Base-by-base conservation (phyloP, 2,888 invertebrate species). In the Protula sp. region DNA sequence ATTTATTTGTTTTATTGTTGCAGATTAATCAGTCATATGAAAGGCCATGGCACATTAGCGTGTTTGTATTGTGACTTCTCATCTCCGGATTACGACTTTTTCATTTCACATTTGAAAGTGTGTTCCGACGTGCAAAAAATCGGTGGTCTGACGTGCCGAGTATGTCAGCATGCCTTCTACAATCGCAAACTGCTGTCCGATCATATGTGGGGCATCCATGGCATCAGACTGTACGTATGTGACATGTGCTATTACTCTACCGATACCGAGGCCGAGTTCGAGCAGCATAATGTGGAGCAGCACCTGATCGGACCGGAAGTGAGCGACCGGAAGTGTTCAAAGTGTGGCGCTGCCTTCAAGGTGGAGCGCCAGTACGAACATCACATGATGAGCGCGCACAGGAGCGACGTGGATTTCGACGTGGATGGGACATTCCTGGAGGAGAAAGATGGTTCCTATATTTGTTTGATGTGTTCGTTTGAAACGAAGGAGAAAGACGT, bases 31-130 rank as follows among this genome's bases (percentile, higher is more conserved):
- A 61, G 55, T 29, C 67, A 67, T 60, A 65, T 65, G 67, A 56
- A 58, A 24, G 61, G 55, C 9, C 67, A 67, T 47, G 63, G 61
- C n/a, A 60, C 63, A 50, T 55, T 67, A 29, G 61, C 56, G 55
- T 67, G 67, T 54, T 29, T 61, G 48, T 56, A 63, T 53, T 67
- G 67, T 30, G 58, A 63, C 9, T 67, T 60, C 51, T 58, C 58
- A 30, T 62, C 61, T 26, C 47, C 31, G 30, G 58, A 65, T 30
- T 48, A 56, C 14, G 60, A 61, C n/a, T 30, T 45, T 28, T 67
- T 59, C 54, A 54, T 55, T 29, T 52, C 48, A 22, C 67, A 67
- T 56, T 27, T 61, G 5, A 59, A 61, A 47, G 54, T 50, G 5
- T 67, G 67, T 30, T 30, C 56, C 2, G 28, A 31, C 5, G 28